Evolutionary conservation across 2,797 vertebrate genomes (phyloP).

Genomic region (Coendou prehensilis): DNA sequence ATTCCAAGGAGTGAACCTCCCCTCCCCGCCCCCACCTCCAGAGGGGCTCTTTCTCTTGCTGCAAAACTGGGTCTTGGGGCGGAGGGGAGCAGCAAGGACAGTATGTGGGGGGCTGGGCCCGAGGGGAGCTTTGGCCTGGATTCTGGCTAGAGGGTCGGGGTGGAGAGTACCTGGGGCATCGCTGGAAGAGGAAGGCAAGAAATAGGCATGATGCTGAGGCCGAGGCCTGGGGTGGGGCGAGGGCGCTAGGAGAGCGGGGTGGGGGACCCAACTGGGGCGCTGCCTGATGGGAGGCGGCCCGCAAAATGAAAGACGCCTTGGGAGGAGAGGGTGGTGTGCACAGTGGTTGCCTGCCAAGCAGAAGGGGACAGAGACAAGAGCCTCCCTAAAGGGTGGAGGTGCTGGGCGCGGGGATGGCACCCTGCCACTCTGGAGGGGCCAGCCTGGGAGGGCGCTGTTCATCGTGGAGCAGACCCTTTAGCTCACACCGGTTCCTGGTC

Average conservation of each 20-base stretch:
- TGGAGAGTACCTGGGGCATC: background rate
- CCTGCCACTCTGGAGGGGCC: slow-evolving; percentile 41
- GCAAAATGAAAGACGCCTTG: slow-evolving; percentile 56
- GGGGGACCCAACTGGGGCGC: background rate
- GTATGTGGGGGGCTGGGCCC: background rate
- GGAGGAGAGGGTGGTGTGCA: slow-evolving; percentile 36
- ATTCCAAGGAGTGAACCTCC: slow-evolving; percentile 26
- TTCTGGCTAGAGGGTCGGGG: background rate
- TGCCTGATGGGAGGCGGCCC: background rate
- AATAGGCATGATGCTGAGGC: background rate
- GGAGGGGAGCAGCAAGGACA: background rate
- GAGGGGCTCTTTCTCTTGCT: slow-evolving; percentile 28
- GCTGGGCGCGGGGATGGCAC: slow-evolving; percentile 13
- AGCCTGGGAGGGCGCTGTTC: slow-evolving; percentile 4
- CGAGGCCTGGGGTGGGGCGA: background rate
- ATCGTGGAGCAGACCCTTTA: background rate
- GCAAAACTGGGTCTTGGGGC: background rate
- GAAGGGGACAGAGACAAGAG: slow-evolving; percentile 49
- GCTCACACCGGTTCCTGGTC: slow-evolving; percentile 50
- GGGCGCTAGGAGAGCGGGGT: background rate
- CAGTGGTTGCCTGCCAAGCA: slow-evolving; percentile 65
- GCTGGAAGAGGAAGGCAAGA: background rate
- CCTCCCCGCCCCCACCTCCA: slow-evolving; percentile 28
- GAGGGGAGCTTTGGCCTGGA: background rate
- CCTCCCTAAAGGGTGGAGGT: slow-evolving; percentile 33